Evolutionary conservation across 2,888 invertebrate genomes (phyloP), one percentile per base, ranked within the genome.

Genomic region (Mythimna ferrago): DNA sequence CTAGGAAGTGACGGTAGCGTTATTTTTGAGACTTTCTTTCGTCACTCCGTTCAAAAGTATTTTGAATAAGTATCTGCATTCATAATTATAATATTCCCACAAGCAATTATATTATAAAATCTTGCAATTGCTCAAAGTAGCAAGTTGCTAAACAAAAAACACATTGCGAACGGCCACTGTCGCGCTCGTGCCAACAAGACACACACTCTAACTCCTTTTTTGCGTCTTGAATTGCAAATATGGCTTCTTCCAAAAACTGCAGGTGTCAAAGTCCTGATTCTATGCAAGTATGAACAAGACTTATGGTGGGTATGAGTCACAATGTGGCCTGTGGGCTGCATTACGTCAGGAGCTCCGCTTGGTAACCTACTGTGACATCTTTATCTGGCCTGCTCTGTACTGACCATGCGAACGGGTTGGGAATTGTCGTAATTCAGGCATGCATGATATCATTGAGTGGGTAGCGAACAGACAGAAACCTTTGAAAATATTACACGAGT

Each of bases 231-330:
- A 58, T 62, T 56, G 58, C 82, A 69, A 80, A 80, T 77, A 81
- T 73, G 78, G 73, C 11, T 73, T 66, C 32, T 76, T 66, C 72
- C 72, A 73, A 81, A 77, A 73, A 66, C 60, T 80, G 68, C 82
- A 78, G 51, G 76, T 67, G 81, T 76, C 78, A 73, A 81, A 69
- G 66, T 61, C 66, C 51, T 65, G 16, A 58, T 51, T 75, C 66
- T 73, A 69, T 73, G 80, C 76, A 78, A 73, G 81, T 84, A 71
- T 73, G 73, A 73, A 84, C 80, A 74, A 70, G 74, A 76, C 65
- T 66, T 67, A 63, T 71, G 61, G 65, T 63, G 57, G 53, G 63
- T 35, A 54, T 84, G 82, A 74, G 54, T 83, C 84, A 83, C 54
- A 10, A 66, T 69, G 80, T 80, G 73, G 35, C 56, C 54, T 44